Evolutionary conservation across 2,888 invertebrate genomes (phyloP), one percentile per base, ranked within the genome.

Genomic region (Meghimatium bilineatum): DNA sequence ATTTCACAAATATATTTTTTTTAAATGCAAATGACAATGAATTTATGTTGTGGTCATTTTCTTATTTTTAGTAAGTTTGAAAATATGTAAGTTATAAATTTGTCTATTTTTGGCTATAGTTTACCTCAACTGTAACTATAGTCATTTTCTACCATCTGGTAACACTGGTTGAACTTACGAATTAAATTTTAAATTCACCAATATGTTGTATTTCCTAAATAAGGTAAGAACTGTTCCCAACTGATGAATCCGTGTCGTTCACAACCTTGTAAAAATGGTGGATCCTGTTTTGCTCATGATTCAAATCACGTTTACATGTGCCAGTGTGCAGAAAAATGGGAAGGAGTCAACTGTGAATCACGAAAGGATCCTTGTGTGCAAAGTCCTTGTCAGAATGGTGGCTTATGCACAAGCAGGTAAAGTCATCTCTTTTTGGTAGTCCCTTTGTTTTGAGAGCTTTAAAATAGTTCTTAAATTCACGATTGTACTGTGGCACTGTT

Each of bases 371-470:
- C 81, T 1, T 85, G 85, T 38, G 10, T 44, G 12, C 26, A 72
- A 8, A 69, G 74, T 17, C 86, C 85, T 6, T 86, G 86, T 52
- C n/a, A 32, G 69, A 86, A 86, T 81, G 34, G n/a, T 75, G 85
- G 81, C 12, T 38, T 29, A 23, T 85, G 84, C 32, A 23, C 29
- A 14, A 63, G 32, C 74, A 72, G 56, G 81, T 60, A 72, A 56
- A 74, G 60, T 0, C 32, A 1, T 75, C 29, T 29, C 12, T 20
- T 60, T 72, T 0, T 36, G 77, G 29, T 44, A 1, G 29, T 71
- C 34, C 20, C 32, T 29, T 63, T 63, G 26, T n/a, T n/a, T 63
- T 63, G 56, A 8, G 12, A 44, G 44, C 44, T 44, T 44, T 44
- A 44, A 44, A 44, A 44, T 8, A 44, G 12, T 12, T 44, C 12